These are phyloP conservation scores for Ornithorhynchus anatinus DNA, from an alignment of 2,113 vertebrate genomes.

Conservation along the genomic window DNA sequence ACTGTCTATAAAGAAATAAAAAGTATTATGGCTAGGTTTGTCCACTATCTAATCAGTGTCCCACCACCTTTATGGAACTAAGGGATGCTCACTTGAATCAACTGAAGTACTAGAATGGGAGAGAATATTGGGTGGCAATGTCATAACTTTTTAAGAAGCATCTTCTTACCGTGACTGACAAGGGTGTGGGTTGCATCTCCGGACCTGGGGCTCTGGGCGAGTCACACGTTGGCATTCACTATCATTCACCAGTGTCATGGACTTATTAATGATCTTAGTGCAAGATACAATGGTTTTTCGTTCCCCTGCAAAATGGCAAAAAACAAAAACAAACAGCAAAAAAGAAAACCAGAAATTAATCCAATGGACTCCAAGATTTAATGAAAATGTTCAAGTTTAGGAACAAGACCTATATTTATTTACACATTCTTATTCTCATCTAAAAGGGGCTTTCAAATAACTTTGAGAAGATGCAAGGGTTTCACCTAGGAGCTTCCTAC, in stretches of 20 bases:
- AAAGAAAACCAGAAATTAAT: too few relatives aligned
- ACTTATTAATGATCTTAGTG: conserved; percentile 87
- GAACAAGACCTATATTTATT: too few relatives aligned
- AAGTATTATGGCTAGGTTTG: conserved; percentile 26
- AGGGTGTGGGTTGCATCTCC: conserved; percentile 86
- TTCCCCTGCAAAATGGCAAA: conserved; percentile 88
- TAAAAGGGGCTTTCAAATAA: too few relatives aligned
- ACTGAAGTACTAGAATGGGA: neutral
- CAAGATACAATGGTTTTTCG: conserved; percentile 89
- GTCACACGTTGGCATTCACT: conserved; percentile 84
- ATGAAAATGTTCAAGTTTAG: too few relatives aligned
- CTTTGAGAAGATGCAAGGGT: too few relatives aligned
- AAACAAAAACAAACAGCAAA: too few relatives aligned
- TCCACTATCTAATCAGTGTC: neutral
- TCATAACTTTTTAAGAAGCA: neutral
- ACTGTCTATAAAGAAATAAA: conserved; percentile 42
- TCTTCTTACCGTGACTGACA: conserved; percentile 89
- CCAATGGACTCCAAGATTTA: too few relatives aligned
- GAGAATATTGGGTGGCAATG: neutral
- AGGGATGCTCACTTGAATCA: neutral
- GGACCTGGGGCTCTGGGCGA: conserved; percentile 84
- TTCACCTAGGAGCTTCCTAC: too few relatives aligned
- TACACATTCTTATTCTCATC: too few relatives aligned
- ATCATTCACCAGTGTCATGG: conserved; percentile 82
- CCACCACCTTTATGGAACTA: neutral